These are phyloP conservation scores for Sarcophilus harrisii DNA, from an alignment of 2,797 vertebrate species.

Conservation along the genomic window DNA sequence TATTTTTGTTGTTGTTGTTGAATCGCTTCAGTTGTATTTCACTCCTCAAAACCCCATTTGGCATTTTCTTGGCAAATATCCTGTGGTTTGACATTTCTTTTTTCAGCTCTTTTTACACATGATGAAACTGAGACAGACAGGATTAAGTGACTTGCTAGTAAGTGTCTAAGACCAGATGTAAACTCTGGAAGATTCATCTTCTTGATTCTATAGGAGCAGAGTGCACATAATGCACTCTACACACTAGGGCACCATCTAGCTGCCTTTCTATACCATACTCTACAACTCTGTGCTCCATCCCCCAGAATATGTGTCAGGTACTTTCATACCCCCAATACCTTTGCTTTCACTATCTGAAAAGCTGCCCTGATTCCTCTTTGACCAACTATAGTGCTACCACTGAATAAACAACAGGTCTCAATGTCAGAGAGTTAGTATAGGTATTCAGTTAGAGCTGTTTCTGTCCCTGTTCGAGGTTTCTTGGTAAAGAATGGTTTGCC, in stretches of 20 bases:
- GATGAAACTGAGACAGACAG: background rate
- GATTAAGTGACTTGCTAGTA: background rate
- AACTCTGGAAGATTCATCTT: background rate
- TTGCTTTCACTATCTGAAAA: background rate
- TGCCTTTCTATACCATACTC: background rate
- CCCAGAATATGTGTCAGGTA: background rate
- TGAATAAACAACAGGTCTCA: background rate
- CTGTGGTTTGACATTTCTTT: background rate
- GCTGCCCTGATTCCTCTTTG: background rate
- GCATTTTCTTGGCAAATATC: background rate
- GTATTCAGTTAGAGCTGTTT: background rate
- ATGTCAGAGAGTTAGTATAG: background rate
- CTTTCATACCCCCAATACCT: background rate
- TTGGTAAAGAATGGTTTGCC: background rate
- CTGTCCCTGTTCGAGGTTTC: background rate
- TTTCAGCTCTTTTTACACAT: background rate
- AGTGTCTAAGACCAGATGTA: background rate
- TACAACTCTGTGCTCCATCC: background rate
- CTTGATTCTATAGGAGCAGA: background rate
- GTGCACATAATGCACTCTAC: background rate
- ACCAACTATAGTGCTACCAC: background rate
- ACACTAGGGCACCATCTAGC: background rate
- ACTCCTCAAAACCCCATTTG: background rate
- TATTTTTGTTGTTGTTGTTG: background rate
- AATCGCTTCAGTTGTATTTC: background rate